Conservation (phyloP, 2,888 invertebrate genomes). For the Sinelater perroti region DNA sequence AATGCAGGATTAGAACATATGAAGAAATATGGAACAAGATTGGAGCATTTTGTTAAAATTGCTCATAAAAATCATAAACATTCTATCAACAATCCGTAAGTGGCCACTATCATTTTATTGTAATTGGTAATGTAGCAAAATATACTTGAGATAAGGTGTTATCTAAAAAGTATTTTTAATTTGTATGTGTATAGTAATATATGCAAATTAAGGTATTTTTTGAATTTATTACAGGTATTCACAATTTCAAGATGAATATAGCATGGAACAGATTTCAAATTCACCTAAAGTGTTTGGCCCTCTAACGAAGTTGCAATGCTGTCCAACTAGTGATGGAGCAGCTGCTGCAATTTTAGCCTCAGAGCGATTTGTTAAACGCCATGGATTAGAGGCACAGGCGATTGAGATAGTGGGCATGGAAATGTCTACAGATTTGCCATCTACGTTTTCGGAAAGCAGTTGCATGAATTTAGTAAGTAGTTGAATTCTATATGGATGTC, state of each 20-base stretch:
- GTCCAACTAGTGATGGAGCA: slow-evolving; percentile 98
- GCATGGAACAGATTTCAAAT: slow-evolving; percentile 86
- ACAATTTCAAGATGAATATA: slow-evolving; percentile 92
- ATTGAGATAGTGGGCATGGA: slow-evolving; percentile 97
- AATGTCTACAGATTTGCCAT: slow-evolving; percentile 92
- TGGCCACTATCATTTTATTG: too few relatives aligned
- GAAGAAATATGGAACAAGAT: slow-evolving; percentile 92
- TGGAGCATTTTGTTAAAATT: slow-evolving; percentile 95
- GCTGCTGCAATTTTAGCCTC: slow-evolving; percentile 92
- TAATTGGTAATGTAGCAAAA: not conserved
- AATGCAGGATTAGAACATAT: slow-evolving; percentile 96
- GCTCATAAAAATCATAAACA: slow-evolving; percentile 98
- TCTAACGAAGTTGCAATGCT: slow-evolving; percentile 95
- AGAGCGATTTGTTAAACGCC: slow-evolving; percentile 86
- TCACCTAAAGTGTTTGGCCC: slow-evolving; percentile 91
- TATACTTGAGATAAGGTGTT: not conserved
- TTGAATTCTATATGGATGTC: too few relatives aligned
- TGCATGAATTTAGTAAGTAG: slow-evolving; percentile 76
- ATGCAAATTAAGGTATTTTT: not conserved
- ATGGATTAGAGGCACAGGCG: slow-evolving; percentile 84
- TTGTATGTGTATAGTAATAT: not conserved
- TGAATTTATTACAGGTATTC: slow-evolving; percentile 71
- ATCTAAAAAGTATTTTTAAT: not conserved
- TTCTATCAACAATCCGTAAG: slow-evolving; percentile 93
- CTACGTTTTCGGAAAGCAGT: slow-evolving; percentile 83